phyloP scores from a whole-genome alignment of 2,888 invertebrate species.

The Athrips mouffetella region DNA sequence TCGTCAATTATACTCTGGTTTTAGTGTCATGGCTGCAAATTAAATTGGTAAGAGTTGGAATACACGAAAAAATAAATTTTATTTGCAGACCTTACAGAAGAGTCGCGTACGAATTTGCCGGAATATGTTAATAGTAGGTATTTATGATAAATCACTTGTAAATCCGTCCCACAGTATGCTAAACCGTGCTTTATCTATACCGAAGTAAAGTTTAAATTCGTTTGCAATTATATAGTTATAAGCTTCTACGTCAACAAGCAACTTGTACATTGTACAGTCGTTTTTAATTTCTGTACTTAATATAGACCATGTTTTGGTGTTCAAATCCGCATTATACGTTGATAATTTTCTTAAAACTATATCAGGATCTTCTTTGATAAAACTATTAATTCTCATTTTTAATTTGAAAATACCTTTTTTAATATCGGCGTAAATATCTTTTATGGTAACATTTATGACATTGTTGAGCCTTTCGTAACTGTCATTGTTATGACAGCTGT shows the following conservation, averaged over 20 bases:
- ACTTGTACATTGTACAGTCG: slow-evolving; percentile 27
- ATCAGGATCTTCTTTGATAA: slow-evolving; percentile 22
- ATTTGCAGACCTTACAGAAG: no score
- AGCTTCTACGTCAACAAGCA: slow-evolving; percentile 38
- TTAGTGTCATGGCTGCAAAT: no score
- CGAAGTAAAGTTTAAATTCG: slow-evolving; percentile 40
- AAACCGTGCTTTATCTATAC: slow-evolving; percentile 46
- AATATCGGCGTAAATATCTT: slow-evolving; percentile 18
- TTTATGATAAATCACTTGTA: background rate
- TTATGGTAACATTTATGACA: slow-evolving; percentile 23
- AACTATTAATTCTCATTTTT: slow-evolving; percentile 35
- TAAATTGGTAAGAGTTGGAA: no score
- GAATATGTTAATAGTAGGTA: no score
- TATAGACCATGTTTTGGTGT: slow-evolving; percentile 38
- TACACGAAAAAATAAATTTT: no score
- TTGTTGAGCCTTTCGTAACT: slow-evolving; percentile 34
- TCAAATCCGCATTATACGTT: slow-evolving; percentile 40
- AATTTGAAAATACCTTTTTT: slow-evolving; percentile 28
- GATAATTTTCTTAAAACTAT: slow-evolving; percentile 39
- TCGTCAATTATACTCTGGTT: no score
- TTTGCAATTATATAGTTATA: slow-evolving; percentile 36
- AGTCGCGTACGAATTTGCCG: no score
- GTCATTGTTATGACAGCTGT: slow-evolving; percentile 43
- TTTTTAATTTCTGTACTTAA: slow-evolving; percentile 20
- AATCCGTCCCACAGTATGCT: slow-evolving; percentile 20